Evolutionary conservation across 2,888 invertebrate species (phyloP), one percentile per base, ranked within the genome.

Genomic region (Diarsia brunnea): DNA sequence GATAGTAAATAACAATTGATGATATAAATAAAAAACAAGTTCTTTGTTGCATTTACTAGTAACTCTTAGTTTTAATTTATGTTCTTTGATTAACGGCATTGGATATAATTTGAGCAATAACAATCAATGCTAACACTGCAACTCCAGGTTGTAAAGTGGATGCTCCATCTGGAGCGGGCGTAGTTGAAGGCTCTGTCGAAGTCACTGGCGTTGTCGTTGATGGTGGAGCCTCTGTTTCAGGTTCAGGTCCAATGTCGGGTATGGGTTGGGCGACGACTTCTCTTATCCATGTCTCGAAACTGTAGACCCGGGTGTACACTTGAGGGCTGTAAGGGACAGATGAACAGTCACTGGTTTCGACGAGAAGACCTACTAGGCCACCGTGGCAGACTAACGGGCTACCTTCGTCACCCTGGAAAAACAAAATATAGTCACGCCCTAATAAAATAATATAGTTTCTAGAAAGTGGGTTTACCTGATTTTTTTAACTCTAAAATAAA

Each of bases 321-420:
- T 77, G 68, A 38, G 75, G 67, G 14, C 19, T 43, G n/a, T 19
- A 11, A 11, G 19, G 3, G 11, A 19, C 14, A 3, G 77, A 16
- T 38, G 53, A 24, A 38, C 75, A 75, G 53, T 19, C 24, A n/a
- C n/a, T 27, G 45, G 45, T 14, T 11, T 77, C 21, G 38, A 65
- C n/a, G 7, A 75, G n/a, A 16, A 75, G 4, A 47, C 75, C 78
- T 2, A 14, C 68, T 2, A 78, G 5, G 3, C 8, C 19, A 12
- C 47, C 55, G 2, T 55, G 11, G 47, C 55, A 47, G 27, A 75
- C 47, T 12, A 75, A 75, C 0, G 78, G 75, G 27, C 75, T 47
- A 4, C 75, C 75, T 77, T 68, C 45, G 11, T 75, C 75, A 0
- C 75, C 75, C 75, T 75, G 38, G 16, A 47, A 73, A 55, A 3